Evolutionary conservation across 1,140 invertebrate species (phyloP).

Genomic region (Colletes latitarsis): DNA sequence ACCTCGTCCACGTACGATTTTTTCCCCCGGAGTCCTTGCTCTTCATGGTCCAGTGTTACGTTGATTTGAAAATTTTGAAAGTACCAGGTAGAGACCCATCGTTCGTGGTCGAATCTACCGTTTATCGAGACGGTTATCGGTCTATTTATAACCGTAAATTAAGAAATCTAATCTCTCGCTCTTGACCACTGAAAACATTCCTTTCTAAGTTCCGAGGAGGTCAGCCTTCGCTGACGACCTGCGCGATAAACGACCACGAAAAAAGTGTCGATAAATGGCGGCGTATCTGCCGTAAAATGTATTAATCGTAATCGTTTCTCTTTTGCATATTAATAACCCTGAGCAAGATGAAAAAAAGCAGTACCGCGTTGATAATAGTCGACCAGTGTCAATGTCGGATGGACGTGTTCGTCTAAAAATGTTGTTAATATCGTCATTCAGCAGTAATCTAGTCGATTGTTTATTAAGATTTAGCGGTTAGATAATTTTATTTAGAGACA

Average conservation of each 20-base stretch:
- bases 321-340: not conserved
- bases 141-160: constrained; percentile 6
- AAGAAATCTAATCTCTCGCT: constrained; percentile 17
- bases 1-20: no score
- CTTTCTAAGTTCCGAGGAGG: constrained; percentile 10
- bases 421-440: not conserved
- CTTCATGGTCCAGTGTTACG: no score
- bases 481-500: no score
- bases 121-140: constrained; percentile 14
- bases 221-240: not conserved
- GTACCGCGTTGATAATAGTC: not conserved
- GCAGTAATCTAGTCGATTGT: not conserved
- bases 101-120: not conserved
- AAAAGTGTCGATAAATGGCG: constrained; percentile 1
- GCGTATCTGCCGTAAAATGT: not conserved
- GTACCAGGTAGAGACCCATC: constrained; percentile 10
- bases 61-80: not conserved
- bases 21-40: no score
- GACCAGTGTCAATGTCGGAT: not conserved
- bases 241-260: not conserved
- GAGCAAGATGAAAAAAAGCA: not conserved
- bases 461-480: not conserved
- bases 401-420: not conserved
- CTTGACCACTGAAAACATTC: not conserved
- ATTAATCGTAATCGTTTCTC: constrained; percentile 16